Evolutionary conservation across 2,113 vertebrate genomes (phyloP), one percentile per base, ranked within the genome.

Genomic region (Narcine bancroftii): DNA sequence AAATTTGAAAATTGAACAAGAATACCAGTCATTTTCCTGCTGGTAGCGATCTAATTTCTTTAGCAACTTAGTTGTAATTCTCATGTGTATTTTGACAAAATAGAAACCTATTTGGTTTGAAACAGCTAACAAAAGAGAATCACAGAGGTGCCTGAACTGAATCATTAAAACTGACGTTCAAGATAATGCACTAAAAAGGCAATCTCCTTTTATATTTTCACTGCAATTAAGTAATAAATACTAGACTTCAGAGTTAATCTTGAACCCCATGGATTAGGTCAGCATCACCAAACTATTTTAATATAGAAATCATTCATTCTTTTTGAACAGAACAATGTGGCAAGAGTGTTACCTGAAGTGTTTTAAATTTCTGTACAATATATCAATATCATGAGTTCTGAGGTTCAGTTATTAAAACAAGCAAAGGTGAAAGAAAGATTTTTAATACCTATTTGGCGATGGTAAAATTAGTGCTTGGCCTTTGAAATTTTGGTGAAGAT

Each of bases 61-160:
- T 83, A 15, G 29, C 75, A 83, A 10, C 26, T 50, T 29, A 26
- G 45, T 83, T 53, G 45, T 81, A 47, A 81, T 50, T 50, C 29
- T 81, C 11, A 21, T 81, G 2, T 45, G 3, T 47, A 53, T 83
- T 33, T 50, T 53, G 24, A 29, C 47, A 83, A 33, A 33, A 26
- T 29, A 53, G 79, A 50, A 83, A 83, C 47, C 79, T 83, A 83
- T 33, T 83, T 83, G 33, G 9, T 83, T 83, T 83, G 26, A 83
- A 83, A n/a, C 11, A 33, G 26, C 79, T 53, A 29, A 53, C 47
- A 83, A 83, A 29, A 47, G 47, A 10, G 24, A 24, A 53, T 83
- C 29, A 5, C 47, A 53, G 9, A 50, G 50, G 9, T 83, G 3
- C 26, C 29, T 19, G 42, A 21, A 77, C 26, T 29, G 13, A 33